These are phyloP conservation scores for Ennomos erosarius DNA, from an alignment of 2,888 invertebrate genomes.

Conservation along the genomic window DNA sequence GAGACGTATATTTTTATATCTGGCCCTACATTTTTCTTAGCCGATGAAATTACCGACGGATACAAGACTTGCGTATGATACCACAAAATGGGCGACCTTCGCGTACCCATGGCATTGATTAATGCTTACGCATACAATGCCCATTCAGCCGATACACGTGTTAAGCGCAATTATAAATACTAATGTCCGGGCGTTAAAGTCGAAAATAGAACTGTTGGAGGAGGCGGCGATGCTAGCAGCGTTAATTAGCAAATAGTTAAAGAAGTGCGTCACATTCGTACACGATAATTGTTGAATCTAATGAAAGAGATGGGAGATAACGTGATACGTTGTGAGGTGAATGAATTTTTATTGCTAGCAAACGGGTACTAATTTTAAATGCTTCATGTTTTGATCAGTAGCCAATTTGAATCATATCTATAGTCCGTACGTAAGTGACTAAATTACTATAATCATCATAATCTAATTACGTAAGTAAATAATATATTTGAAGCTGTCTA, in stretches of 20 bases:
- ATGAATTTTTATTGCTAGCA: constrained; percentile 64
- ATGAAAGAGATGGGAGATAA: constrained; percentile 55
- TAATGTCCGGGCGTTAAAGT: constrained; percentile 54
- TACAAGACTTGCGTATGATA: constrained; percentile 56
- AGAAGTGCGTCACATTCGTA: constrained; percentile 67
- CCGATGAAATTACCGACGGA: constrained; percentile 34
- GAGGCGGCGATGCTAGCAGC: constrained; percentile 47
- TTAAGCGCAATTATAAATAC: constrained; percentile 51
- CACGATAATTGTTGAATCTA: constrained; percentile 47
- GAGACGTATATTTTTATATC: constrained; percentile 32
- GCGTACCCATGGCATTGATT: constrained; percentile 78
- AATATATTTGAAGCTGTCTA: too few species aligned
- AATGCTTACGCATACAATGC: constrained; percentile 77
- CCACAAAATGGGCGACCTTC: constrained; percentile 69
- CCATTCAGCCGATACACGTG: constrained; percentile 60
- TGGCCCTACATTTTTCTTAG: constrained; percentile 20
- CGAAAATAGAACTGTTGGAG: constrained; percentile 51
- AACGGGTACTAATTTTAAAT: constrained; percentile 47
- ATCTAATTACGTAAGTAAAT: too few species aligned
- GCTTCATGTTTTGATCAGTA: constrained; percentile 18
- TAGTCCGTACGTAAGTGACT: not conserved
- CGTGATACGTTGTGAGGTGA: constrained; percentile 58
- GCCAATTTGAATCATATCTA: constrained; percentile 16
- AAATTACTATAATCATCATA: constrained; percentile 1
- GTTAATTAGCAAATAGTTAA: constrained; percentile 73